These are phyloP conservation scores for Parthenolecanium corni DNA, from an alignment of 2,888 invertebrate genomes.

Conservation along the genomic window DNA sequence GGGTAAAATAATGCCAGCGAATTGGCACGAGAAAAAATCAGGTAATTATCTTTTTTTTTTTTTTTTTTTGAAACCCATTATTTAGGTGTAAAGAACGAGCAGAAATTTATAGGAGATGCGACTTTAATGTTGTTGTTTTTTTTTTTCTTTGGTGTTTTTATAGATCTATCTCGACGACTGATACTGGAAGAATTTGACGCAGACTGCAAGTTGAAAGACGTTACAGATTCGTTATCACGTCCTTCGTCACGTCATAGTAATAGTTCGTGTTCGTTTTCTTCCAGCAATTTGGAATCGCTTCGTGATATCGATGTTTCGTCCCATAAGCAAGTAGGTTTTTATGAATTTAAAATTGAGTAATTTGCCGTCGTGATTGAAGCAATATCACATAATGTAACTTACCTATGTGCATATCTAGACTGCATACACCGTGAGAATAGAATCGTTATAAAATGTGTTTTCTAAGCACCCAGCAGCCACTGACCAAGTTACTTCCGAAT, in stretches of 20 bases:
- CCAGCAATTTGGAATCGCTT: constrained; percentile 34
- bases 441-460: no score
- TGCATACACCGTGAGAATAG: no score
- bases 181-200: constrained; percentile 41
- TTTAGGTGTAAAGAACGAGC: background rate
- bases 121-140: background rate
- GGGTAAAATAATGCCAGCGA: constrained; percentile 14
- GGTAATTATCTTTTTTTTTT: background rate
- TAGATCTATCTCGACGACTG: constrained; percentile 39
- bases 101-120: no score
- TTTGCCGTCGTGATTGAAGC: no score
- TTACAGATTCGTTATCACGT: constrained; percentile 68
- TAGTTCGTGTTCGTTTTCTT: constrained; percentile 30
- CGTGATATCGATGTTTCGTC: constrained; percentile 35
- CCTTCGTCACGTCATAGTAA: constrained; percentile 39
- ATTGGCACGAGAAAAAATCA: constrained; percentile 21
- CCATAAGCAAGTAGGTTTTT: constrained; percentile 34
- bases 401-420: no score
- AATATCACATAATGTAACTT: no score
- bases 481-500: no score
- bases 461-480: no score
- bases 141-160: background rate
- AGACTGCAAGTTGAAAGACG: constrained; percentile 55
- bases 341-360: background rate
- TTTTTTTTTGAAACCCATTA: background rate